These are phyloP conservation scores for Scaptomyza polygonia DNA, from an alignment of 2,888 invertebrate genomes.

Conservation along the genomic window DNA sequence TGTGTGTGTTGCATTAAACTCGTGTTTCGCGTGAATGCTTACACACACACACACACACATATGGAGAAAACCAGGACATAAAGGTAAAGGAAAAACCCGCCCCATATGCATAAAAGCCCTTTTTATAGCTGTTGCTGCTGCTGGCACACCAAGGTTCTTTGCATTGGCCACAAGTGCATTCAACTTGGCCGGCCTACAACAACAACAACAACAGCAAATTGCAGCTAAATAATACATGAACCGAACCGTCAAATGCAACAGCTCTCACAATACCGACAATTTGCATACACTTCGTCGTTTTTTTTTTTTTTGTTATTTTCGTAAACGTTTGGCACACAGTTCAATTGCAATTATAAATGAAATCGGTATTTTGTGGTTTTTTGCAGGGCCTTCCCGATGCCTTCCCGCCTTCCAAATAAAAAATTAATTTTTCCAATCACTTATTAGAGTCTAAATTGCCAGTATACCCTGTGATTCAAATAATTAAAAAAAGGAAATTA, in stretches of 20 bases:
- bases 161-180: slow-evolving; percentile 47
- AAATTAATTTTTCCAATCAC: too few species aligned
- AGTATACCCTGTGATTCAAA: too few species aligned
- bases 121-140: neutral
- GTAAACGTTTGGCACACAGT: neutral
- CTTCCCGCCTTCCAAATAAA: too few species aligned
- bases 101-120: neutral
- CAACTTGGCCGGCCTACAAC: slow-evolving; percentile 30
- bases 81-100: slow-evolving; percentile 3
- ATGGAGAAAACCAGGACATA: slow-evolving; percentile 14
- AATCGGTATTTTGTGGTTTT: neutral
- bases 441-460: too few species aligned
- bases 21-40: slow-evolving; percentile 66
- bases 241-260: neutral
- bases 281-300: slow-evolving; percentile 4
- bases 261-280: slow-evolving; percentile 1
- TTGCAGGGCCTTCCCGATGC: neutral
- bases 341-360: neutral
- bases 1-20: slow-evolving; percentile 49
- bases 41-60: neutral
- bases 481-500: too few species aligned
- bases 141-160: neutral
- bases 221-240: slow-evolving; percentile 16
- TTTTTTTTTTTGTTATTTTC: too few species aligned
- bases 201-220: slow-evolving; percentile 10